Conservation (phyloP, 2,797 vertebrate species). For the Orestias chungarensis region DNA sequence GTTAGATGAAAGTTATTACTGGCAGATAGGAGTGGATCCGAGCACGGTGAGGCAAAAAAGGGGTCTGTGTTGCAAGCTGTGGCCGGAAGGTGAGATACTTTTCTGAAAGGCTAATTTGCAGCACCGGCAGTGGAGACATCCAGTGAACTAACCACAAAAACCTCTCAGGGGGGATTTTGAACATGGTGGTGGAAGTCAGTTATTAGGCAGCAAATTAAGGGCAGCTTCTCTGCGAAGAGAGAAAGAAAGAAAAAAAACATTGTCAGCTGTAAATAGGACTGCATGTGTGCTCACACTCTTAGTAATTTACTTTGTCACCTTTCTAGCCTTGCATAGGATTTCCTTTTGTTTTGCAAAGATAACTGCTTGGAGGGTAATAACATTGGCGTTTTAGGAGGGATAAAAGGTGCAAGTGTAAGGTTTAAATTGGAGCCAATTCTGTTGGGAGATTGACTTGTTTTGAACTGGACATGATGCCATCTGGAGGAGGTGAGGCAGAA, state of each 20-base stretch:
- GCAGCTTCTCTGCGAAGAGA: constrained; percentile 77
- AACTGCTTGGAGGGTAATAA: constrained; percentile 45
- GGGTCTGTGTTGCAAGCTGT: constrained; percentile 66
- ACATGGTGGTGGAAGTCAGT: constrained; percentile 87
- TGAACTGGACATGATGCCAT: constrained; percentile 62
- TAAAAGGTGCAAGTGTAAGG: constrained; percentile 40
- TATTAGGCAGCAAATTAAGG: constrained; percentile 95
- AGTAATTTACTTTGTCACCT: constrained; percentile 56
- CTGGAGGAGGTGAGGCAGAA: constrained; percentile 57
- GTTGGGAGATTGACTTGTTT: constrained; percentile 57
- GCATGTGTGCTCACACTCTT: constrained; percentile 61
- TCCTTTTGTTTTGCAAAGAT: constrained; percentile 40
- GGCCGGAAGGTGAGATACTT: constrained; percentile 84
- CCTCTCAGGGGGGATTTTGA: constrained; percentile 83
- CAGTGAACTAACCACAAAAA: constrained; percentile 83
- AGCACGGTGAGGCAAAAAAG: constrained; percentile 24
- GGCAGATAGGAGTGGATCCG: constrained; percentile 81
- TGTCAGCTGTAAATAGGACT: constrained; percentile 79
- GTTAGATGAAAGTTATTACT: constrained; percentile 98
- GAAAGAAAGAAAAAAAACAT: constrained; percentile 58
- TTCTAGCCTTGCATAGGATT: constrained; percentile 44
- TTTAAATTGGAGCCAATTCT: constrained; percentile 56
- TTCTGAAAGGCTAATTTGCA: constrained; percentile 91
- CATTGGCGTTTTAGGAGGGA: constrained; percentile 30
- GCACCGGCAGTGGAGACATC: constrained; percentile 80